Conservation (phyloP, 2,113 vertebrate species). For the Paramisgurnus dabryanus region DNA sequence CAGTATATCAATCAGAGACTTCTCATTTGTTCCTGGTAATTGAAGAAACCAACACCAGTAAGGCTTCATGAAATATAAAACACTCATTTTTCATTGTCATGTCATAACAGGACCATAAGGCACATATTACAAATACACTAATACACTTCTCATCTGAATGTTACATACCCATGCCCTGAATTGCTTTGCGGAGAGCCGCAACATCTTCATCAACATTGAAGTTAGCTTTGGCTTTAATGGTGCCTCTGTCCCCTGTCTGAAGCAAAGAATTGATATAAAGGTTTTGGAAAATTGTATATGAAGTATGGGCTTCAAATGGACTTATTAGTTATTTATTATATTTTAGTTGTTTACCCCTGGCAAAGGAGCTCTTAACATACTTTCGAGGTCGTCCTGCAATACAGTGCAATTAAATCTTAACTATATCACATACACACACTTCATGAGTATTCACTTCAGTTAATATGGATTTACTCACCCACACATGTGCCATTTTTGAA, state of each 20-base stretch:
- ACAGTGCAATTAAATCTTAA: too few relatives aligned
- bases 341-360: not conserved
- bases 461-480: not conserved
- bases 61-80: not conserved
- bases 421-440: too few relatives aligned
- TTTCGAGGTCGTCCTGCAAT: constrained; percentile 60
- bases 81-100: too few relatives aligned
- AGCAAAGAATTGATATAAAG: not conserved
- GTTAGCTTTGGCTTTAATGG: constrained; percentile 62
- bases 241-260: constrained; percentile 71
- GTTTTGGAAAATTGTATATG: not conserved
- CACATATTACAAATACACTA: constrained; percentile 16
- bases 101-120: not conserved
- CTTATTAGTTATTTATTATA: not conserved
- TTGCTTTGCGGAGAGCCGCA: constrained; percentile 69
- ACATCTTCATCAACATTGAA: constrained; percentile 74
- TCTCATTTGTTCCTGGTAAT: constrained; percentile 74
- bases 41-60: not conserved
- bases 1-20: constrained; percentile 71
- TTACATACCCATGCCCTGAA: constrained; percentile 73
- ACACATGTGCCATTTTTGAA: not conserved
- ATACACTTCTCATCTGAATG: not conserved
- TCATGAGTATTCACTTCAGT: too few relatives aligned
- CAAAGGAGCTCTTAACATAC: constrained; percentile 15
- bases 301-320: not conserved